Conservation (phyloP, 2,888 invertebrate genomes). For the Heterodera filipjevi region DNA sequence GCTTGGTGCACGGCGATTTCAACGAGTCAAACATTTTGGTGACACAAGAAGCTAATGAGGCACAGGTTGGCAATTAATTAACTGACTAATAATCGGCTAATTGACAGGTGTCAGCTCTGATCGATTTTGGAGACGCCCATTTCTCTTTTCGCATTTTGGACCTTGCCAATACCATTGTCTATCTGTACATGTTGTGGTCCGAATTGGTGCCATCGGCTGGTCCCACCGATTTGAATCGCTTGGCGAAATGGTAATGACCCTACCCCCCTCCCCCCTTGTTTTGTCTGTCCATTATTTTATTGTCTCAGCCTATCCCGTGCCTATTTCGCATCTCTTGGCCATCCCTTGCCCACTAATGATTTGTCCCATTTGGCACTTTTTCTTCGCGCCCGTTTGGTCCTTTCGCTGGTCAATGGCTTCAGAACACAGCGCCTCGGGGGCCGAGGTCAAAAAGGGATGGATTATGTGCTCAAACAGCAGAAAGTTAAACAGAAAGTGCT, state of each 20-base stretch:
- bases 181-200: conserved; percentile 30
- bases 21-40: conserved; percentile 12
- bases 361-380: conserved; percentile 35
- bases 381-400: conserved; percentile 41
- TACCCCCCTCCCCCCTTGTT: neutral
- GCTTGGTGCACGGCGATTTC: neutral
- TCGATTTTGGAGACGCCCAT: conserved; percentile 48
- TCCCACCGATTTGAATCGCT: neutral
- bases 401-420: conserved; percentile 44
- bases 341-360: conserved; percentile 41
- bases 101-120: conserved; percentile 22
- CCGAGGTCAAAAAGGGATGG: conserved; percentile 22
- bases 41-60: neutral
- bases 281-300: conserved; percentile 39
- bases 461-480: conserved; percentile 47
- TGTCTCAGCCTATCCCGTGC: conserved; percentile 47
- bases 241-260: neutral
- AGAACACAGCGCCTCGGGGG: conserved; percentile 44
- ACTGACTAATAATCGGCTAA: neutral
- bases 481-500: conserved; percentile 43
- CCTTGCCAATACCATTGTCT: conserved; percentile 45
- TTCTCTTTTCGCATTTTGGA: conserved; percentile 40
- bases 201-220: neutral
- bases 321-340: conserved; percentile 40
- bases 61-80: neutral